A percentile compares a stretch with the other conserved stretches of the same genome.
Evolutionary conservation across 2,888 invertebrate species (phyloP).

Genomic region (Atethmia centrago): DNA sequence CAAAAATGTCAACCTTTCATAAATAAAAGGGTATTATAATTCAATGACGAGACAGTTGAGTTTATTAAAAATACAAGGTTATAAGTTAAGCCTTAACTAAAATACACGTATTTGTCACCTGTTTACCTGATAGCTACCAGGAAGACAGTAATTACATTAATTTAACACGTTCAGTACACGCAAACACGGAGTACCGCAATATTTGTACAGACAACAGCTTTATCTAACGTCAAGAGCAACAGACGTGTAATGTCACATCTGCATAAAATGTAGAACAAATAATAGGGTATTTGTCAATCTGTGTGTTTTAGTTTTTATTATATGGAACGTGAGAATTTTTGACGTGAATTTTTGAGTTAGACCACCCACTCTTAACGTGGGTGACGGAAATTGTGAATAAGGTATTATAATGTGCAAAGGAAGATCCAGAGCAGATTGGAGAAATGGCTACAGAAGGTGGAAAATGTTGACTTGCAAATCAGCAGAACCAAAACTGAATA

Average conservation of each 20-base stretch:
- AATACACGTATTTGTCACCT: conserved; percentile 42
- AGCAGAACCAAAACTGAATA: no score
- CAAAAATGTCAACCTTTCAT: conserved; percentile 13
- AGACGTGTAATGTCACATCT: conserved; percentile 62
- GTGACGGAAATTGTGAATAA: background rate
- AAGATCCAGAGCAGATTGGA: no score
- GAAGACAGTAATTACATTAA: conserved; percentile 53
- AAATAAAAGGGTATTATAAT: background rate
- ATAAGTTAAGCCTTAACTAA: conserved; percentile 39
- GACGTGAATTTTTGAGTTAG: background rate
- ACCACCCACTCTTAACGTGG: conserved; percentile 9
- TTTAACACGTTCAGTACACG: conserved; percentile 38
- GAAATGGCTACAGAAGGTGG: no score
- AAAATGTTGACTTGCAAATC: no score
- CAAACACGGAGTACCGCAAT: conserved; percentile 58
- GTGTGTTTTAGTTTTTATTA: conserved; percentile 46
- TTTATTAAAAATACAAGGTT: conserved; percentile 39
- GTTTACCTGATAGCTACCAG: conserved; percentile 49
- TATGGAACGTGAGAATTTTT: conserved; percentile 20
- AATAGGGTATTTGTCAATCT: conserved; percentile 32
- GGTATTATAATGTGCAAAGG: background rate
- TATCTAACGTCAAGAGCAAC: conserved; percentile 59
- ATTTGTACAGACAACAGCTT: conserved; percentile 60
- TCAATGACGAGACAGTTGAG: background rate
- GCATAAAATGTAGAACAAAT: conserved; percentile 55